A percentile compares a stretch with the other conserved stretches of the same genome.
These are phyloP conservation scores for Perca fluviatilis DNA, from an alignment of 2,113 vertebrate species.

Conservation along the genomic window DNA sequence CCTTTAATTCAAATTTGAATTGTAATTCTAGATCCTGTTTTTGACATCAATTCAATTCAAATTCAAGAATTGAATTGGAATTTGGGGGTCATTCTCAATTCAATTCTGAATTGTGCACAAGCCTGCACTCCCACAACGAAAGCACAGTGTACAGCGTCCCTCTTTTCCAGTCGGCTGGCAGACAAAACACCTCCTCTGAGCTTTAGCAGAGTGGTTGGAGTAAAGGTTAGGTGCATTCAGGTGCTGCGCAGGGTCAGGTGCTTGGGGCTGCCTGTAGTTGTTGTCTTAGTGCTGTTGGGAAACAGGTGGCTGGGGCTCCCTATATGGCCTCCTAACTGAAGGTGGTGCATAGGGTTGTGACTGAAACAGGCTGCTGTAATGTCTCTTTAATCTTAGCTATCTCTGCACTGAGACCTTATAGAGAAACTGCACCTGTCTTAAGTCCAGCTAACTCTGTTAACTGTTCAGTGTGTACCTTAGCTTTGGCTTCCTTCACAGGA, in stretches of 20 bases:
- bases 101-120: too few relatives aligned
- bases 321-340: background rate
- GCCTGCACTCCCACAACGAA: constrained; percentile 37
- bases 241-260: background rate
- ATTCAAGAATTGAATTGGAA: too few relatives aligned
- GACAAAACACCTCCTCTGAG: constrained; percentile 1
- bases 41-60: too few relatives aligned
- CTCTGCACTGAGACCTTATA: constrained; percentile 27
- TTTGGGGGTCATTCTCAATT: too few relatives aligned
- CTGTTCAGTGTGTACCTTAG: constrained; percentile 11
- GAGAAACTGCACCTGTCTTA: constrained; percentile 16
- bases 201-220: rapidly evolving
- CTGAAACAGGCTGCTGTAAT: background rate
- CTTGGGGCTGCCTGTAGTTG: background rate
- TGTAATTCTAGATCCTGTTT: too few relatives aligned
- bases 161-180: constrained; percentile 28
- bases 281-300: background rate
- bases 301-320: background rate
- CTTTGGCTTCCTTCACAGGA: background rate
- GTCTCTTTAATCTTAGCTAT: constrained; percentile 42
- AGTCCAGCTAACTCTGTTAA: constrained; percentile 28
- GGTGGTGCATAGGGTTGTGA: background rate
- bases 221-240: background rate
- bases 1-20: too few relatives aligned
- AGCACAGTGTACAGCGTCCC: constrained; percentile 39